Percentiles rank a stretch among this genome's conserved stretches.
phyloP scores from a whole-genome alignment of 2,797 vertebrate genomes.

The Nyctibius grandis region DNA sequence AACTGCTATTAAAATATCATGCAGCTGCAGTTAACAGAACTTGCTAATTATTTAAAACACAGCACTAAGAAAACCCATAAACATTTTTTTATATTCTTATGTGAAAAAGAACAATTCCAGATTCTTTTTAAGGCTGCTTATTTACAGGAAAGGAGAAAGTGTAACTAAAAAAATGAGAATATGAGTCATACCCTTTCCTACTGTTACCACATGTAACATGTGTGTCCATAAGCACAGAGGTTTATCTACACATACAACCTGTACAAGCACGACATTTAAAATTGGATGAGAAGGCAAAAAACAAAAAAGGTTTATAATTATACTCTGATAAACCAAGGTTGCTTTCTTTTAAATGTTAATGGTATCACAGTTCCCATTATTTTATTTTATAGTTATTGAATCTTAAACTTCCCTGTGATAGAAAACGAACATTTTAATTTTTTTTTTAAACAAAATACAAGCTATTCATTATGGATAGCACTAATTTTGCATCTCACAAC shows the following conservation, averaged over 20 bases:
- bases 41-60: slow-evolving; percentile 1
- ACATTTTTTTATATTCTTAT: neutral
- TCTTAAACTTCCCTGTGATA: neutral
- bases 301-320: neutral
- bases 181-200: neutral
- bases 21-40: slow-evolving; percentile 7
- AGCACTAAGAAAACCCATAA: neutral
- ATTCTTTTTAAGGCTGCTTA: neutral
- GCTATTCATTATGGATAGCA: neutral
- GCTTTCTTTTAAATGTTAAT: neutral
- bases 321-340: neutral
- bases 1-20: slow-evolving; percentile 22
- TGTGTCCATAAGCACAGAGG: neutral
- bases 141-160: neutral
- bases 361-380: neutral
- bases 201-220: neutral
- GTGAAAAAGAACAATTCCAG: neutral
- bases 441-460: neutral
- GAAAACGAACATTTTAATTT: neutral
- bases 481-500: neutral
- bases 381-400: neutral
- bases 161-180: neutral
- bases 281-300: neutral
- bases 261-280: neutral
- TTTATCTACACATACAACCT: neutral